Conservation (phyloP, 2,888 invertebrate genomes). For the Halictus quadricinctus region DNA sequence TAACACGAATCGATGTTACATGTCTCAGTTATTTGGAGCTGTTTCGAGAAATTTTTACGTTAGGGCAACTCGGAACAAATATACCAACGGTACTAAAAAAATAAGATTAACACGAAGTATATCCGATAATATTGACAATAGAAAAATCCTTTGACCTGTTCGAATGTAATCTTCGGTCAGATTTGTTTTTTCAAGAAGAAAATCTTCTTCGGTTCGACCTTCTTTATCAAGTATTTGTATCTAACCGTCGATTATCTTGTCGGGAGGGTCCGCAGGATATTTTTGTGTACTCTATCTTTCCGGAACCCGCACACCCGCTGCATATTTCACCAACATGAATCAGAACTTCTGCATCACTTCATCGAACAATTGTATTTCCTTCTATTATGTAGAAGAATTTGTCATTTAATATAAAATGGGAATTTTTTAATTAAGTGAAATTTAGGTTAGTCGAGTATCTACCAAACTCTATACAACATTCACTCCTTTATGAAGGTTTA, state of each 20-base stretch:
- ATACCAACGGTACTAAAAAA: background rate
- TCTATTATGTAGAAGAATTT: background rate
- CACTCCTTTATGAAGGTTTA: background rate
- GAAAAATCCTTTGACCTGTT: slow-evolving; percentile 17
- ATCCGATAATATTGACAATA: background rate
- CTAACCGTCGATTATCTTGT: slow-evolving; percentile 31
- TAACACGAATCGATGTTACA: background rate
- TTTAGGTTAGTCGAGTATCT: background rate
- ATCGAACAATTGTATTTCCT: background rate
- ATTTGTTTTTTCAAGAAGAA: slow-evolving; percentile 38
- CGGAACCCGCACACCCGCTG: no score
- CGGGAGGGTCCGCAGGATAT: background rate
- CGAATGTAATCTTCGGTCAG: slow-evolving; percentile 29
- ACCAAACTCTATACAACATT: background rate
- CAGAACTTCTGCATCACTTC: background rate
- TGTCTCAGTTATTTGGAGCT: background rate
- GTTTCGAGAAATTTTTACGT: background rate
- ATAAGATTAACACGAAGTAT: background rate
- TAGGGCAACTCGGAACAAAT: background rate
- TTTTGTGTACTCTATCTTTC: background rate
- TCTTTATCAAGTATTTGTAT: slow-evolving; percentile 37
- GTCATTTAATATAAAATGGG: background rate
- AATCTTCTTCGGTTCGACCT: slow-evolving; percentile 25
- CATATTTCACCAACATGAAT: background rate
- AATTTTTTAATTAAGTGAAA: background rate